Percentiles rank a stretch among this genome's conserved stretches.
Conservation (phyloP, 2,888 invertebrate species). For the Phyllotreta striolata region DNA sequence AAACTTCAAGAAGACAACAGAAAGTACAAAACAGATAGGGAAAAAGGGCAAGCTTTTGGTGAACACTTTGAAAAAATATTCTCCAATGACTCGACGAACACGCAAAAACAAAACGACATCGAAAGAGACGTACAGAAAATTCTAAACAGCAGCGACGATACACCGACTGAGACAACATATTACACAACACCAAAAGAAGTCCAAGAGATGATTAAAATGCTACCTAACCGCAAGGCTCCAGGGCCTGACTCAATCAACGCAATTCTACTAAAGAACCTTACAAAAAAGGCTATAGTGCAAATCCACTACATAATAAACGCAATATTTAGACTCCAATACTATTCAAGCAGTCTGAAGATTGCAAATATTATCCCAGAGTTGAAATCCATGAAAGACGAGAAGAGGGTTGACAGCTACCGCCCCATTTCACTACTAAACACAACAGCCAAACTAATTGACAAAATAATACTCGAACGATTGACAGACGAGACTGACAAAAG, state of each 20-base stretch:
- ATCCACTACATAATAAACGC: not conserved
- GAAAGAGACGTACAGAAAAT: no score
- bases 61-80: no score
- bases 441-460: not conserved
- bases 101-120: no score
- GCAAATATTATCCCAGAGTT: not conserved
- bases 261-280: constrained; percentile 3
- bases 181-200: no score
- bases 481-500: not conserved
- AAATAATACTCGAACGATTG: constrained; percentile 2
- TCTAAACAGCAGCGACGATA: no score
- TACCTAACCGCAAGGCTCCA: not conserved
- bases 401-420: constrained; percentile 1
- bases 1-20: no score
- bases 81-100: no score
- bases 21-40: no score
- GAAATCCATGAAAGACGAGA: not conserved
- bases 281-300: constrained; percentile 4
- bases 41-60: no score
- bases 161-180: no score
- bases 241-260: not conserved
- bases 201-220: no score
- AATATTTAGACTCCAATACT: not conserved
- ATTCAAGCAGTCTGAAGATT: not conserved
- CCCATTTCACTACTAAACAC: constrained; percentile 3